Conservation (phyloP, 2,888 invertebrate genomes). For the Clivina fossor region DNA sequence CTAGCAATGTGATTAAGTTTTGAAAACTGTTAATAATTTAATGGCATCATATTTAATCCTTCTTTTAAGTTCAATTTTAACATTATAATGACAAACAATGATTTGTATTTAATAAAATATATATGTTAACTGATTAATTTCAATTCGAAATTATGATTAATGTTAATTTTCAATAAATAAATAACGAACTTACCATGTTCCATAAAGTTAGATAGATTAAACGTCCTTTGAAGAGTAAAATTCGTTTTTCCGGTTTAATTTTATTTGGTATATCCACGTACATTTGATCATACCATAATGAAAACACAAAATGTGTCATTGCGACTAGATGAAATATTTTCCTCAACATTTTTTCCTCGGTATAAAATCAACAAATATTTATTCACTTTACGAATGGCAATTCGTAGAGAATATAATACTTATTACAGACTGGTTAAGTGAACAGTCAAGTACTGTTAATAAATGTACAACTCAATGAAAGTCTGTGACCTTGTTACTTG, state of each 20-base stretch:
- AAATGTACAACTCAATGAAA: slow-evolving; percentile 7
- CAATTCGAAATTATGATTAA: background rate
- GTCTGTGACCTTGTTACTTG: slow-evolving; percentile 16
- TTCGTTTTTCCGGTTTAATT: slow-evolving; percentile 43
- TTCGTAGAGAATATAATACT: background rate
- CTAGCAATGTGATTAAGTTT: no score
- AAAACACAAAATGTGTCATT: slow-evolving; percentile 37
- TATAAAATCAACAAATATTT: no score
- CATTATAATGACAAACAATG: no score
- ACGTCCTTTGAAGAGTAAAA: slow-evolving; percentile 49
- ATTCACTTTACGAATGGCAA: background rate
- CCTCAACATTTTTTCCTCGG: slow-evolving; percentile 11
- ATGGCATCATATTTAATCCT: no score
- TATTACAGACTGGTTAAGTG: slow-evolving; percentile 9
- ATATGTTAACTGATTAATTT: no score
- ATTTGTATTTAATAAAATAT: no score
- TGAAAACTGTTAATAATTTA: no score
- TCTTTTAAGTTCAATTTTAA: no score
- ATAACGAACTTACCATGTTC: slow-evolving; percentile 55
- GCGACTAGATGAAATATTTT: slow-evolving; percentile 36
- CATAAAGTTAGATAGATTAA: slow-evolving; percentile 56
- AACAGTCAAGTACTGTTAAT: slow-evolving; percentile 10
- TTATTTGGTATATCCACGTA: slow-evolving; percentile 39
- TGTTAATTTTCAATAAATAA: background rate
- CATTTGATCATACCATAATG: slow-evolving; percentile 43